Conservation (phyloP, 2,888 invertebrate genomes). For the Cerastis leucographa region DNA sequence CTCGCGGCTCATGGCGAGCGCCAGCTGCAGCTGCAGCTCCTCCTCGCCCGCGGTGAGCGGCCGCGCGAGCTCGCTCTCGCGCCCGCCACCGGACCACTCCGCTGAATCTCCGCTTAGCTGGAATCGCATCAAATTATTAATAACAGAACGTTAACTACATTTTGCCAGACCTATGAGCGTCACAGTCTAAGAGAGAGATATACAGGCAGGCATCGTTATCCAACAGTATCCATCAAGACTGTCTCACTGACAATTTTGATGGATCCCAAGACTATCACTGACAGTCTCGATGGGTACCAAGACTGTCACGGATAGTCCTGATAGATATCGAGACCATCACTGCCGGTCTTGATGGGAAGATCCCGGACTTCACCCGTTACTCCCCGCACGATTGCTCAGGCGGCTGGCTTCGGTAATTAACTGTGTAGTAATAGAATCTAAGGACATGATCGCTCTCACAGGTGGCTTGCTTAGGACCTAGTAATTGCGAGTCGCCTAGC, state of each 20-base stretch:
- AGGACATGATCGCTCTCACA: not conserved
- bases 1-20: slow-evolving; percentile 99
- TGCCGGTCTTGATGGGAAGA: not conserved
- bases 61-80: slow-evolving; percentile 97
- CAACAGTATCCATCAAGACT: not conserved
- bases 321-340: not conserved
- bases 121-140: not conserved
- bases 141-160: not conserved
- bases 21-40: slow-evolving; percentile 99
- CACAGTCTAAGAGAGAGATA: not conserved
- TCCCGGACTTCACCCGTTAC: not conserved
- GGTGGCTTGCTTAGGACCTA: not conserved
- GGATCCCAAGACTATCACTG: not conserved
- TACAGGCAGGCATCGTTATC: not conserved
- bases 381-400: not conserved
- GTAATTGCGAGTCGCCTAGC: not conserved
- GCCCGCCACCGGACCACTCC: slow-evolving; percentile 77
- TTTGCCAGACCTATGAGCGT: not conserved
- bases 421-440: not conserved
- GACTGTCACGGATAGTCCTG: not conserved
- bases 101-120: slow-evolving; percentile 71
- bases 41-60: slow-evolving; percentile 99
- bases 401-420: not conserved
- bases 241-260: not conserved
- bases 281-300: not conserved